Conservation (phyloP, 1,140 invertebrate species). For the Lepidostoma basale region DNA sequence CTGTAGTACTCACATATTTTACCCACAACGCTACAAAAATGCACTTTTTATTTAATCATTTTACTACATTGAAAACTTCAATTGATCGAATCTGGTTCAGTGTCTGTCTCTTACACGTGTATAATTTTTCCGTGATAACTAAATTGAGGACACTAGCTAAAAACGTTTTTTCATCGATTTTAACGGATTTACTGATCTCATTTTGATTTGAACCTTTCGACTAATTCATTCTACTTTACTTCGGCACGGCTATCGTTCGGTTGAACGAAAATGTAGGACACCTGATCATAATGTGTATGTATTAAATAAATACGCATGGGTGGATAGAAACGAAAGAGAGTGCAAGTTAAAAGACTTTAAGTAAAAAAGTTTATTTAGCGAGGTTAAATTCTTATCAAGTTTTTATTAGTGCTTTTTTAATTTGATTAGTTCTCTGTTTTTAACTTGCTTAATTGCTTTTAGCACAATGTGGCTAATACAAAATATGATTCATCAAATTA, state of each 20-base stretch:
- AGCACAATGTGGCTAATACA: no score
- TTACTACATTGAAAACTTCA: not conserved
- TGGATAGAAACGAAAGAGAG: not conserved
- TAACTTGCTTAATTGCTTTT: no score
- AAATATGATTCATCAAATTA: no score
- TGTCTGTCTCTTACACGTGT: not conserved
- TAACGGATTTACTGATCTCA: not conserved
- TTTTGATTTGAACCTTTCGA: not conserved
- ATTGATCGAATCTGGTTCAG: slow-evolving; percentile 1
- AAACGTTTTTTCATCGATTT: not conserved
- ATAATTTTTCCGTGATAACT: not conserved
- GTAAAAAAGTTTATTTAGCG: not conserved
- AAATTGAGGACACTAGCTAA: not conserved
- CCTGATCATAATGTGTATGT: slow-evolving; percentile 22
- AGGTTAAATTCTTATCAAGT: not conserved
- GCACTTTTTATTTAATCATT: not conserved
- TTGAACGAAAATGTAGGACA: slow-evolving; percentile 19
- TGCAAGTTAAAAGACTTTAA: not conserved
- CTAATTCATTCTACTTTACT: not conserved
- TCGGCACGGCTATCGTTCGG: not conserved
- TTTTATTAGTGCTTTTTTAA: not conserved
- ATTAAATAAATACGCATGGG: not conserved
- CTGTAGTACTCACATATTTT: no score
- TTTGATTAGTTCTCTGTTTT: no score
- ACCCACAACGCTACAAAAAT: not conserved